phyloP scores from a whole-genome alignment of 2,797 vertebrate species.

The Avahi laniger region DNA sequence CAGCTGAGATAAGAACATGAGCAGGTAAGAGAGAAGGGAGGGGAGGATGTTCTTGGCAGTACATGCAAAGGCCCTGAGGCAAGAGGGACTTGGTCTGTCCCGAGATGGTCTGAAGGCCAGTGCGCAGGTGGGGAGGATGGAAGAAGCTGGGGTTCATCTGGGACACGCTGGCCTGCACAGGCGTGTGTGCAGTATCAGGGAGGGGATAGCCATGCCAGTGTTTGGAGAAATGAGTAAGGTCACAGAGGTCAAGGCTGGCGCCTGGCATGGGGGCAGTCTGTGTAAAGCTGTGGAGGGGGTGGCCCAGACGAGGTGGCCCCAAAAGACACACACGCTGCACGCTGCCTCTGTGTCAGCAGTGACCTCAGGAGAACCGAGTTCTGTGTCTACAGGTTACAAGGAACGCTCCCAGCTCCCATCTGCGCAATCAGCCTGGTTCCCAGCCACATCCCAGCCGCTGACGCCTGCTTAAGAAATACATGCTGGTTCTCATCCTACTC shows the following conservation, averaged over 20 bases:
- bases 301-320: background rate
- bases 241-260: background rate
- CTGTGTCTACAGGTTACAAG: rapidly evolving
- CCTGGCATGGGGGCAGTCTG: background rate
- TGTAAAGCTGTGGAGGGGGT: background rate
- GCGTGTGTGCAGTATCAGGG: background rate
- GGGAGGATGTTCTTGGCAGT: background rate
- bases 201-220: background rate
- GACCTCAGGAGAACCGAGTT: background rate
- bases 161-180: rapidly evolving
- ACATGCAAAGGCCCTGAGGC: background rate
- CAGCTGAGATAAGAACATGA: background rate
- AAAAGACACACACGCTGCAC: background rate
- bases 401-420: background rate
- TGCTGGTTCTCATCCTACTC: background rate
- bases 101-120: background rate
- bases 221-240: background rate
- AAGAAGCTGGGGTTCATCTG: background rate
- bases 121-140: background rate
- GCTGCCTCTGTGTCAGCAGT: rapidly evolving
- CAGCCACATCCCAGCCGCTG: background rate
- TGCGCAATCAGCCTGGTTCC: background rate
- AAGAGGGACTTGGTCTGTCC: background rate
- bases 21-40: background rate
- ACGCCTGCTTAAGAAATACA: background rate